Evolutionary conservation across 2,888 invertebrate species (phyloP), one percentile per base, ranked within the genome.

Genomic region (Anoplius nigerrimus): DNA sequence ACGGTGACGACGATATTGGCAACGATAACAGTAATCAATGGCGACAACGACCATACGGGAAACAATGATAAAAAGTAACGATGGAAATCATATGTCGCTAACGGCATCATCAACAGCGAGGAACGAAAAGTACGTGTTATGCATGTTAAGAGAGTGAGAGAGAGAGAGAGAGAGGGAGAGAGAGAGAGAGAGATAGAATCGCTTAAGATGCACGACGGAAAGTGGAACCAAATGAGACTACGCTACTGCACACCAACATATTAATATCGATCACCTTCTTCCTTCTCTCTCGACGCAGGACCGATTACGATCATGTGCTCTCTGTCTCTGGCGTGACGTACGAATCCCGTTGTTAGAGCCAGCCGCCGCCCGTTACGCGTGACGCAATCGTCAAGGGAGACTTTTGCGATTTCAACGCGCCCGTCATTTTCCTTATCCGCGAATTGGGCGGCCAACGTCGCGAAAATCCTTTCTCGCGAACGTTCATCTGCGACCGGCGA

Each of bases 231-330:
- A n/a, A 62, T 60, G 51, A 64, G 55, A 52, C 63, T 67, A 62
- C 52, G 64, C 64, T 56, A 69, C 66, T 54, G 69, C 62, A 56
- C 68, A 64, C 52, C 67, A 73, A 69, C 52, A 63, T n/a, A n/a
- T 72, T 27, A 46, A 71, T 52, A 62, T 69, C 62, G 53, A 65
- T 76, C 71, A 71, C 76, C 71, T 76, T 74, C 71, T 74, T 76
- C 73, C 75, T 73, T 71, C 67, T 74, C n/a, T 48, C 69, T 69
- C 75, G 51, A 62, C 64, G 51, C 58, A 56, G 70, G 52, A 46
- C 43, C 59, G 34, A 34, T n/a, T 34, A 34, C 34, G 34, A 58
- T 24, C 48, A 13, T 2, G 54, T 58, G 48, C 64, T 69, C 51
- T 56, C 61, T 55, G 46, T 57, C 34, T 34, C 34, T 34, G 11